Conservation (phyloP, 2,797 vertebrate species). For the Echeneis naucrates region DNA sequence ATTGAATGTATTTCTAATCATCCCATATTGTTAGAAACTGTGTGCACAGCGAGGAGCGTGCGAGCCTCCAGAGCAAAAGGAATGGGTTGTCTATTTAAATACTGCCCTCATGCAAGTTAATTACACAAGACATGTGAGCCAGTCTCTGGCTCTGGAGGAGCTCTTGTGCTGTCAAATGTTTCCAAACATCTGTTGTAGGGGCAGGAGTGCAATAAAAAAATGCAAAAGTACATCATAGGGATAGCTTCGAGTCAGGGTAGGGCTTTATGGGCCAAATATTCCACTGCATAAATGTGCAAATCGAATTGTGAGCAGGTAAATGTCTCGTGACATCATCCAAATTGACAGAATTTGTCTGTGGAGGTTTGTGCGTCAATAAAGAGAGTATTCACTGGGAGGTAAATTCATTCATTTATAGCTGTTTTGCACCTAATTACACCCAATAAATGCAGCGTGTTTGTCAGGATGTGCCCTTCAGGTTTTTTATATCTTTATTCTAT, state of each 20-base stretch:
- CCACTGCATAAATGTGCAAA: slow-evolving; percentile 13
- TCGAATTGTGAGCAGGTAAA: slow-evolving; percentile 3
- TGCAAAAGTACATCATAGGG: not conserved
- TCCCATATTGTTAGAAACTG: not conserved
- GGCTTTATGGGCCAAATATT: not conserved
- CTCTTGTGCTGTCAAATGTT: slow-evolving; percentile 7
- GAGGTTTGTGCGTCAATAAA: not conserved
- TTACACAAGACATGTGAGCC: slow-evolving; percentile 16
- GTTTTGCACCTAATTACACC: slow-evolving; percentile 2
- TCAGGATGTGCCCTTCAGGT: slow-evolving; percentile 4
- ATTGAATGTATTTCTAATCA: slow-evolving; percentile 5
- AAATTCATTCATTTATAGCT: not conserved
- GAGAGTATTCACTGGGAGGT: not conserved
- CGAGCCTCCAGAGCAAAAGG: not conserved
- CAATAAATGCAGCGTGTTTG: not conserved
- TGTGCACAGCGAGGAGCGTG: not conserved
- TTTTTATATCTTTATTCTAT: slow-evolving; percentile 19
- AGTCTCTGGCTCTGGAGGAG: slow-evolving; percentile 19
- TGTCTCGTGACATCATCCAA: slow-evolving; percentile 3
- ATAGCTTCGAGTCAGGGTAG: not conserved
- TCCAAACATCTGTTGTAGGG: slow-evolving; percentile 5
- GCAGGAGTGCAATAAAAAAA: not conserved
- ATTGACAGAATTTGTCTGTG: not conserved
- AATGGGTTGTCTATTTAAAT: not conserved
- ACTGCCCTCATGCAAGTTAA: slow-evolving; percentile 8